These are phyloP conservation scores for Pteronotus mesoamericanus DNA, from an alignment of 2,797 vertebrate genomes.

Conservation along the genomic window DNA sequence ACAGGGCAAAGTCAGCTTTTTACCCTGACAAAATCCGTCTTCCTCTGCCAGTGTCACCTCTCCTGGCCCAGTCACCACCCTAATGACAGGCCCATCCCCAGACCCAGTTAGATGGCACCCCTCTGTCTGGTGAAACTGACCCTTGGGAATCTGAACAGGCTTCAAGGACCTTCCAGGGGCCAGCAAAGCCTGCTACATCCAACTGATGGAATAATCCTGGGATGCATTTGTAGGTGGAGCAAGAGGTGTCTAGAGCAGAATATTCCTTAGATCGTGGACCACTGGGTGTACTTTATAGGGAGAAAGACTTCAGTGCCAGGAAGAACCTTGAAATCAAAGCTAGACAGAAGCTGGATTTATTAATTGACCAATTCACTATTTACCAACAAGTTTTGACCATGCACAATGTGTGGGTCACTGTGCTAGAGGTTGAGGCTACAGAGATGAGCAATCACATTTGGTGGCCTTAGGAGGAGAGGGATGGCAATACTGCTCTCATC, in stretches of 20 bases:
- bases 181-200: neutral
- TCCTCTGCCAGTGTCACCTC: neutral
- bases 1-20: neutral
- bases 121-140: neutral
- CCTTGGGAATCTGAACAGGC: neutral
- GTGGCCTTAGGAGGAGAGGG: neutral
- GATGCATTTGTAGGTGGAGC: neutral
- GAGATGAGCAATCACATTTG: neutral
- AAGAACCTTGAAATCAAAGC: neutral
- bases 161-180: neutral
- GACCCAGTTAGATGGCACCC: neutral
- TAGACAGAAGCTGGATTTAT: neutral
- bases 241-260: neutral
- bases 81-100: neutral
- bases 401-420: neutral
- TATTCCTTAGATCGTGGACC: neutral
- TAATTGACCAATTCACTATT: neutral
- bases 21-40: neutral
- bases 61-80: rapidly evolving
- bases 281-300: neutral
- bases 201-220: neutral
- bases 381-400: neutral
- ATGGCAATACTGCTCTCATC: neutral
- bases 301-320: neutral
- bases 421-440: neutral